These are phyloP conservation scores for Myzus persicae DNA, from an alignment of 1,140 invertebrate species.

Conservation along the genomic window DNA sequence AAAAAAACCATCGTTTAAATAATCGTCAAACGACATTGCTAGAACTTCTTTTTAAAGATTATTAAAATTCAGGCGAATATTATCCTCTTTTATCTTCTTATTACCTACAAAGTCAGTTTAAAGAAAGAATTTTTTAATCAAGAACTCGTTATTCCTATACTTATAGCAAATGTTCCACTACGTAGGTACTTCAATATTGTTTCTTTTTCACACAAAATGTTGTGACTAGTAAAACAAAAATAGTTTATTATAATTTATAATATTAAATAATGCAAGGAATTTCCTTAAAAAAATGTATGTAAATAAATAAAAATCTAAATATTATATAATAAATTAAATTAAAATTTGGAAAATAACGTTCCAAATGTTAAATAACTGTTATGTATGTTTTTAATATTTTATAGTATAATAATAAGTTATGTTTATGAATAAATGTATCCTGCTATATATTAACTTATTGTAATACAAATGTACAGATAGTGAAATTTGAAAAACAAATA, in stretches of 20 bases:
- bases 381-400: background rate
- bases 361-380: background rate
- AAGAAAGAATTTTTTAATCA: conserved; percentile 14
- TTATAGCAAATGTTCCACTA: background rate
- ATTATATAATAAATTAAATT: no score
- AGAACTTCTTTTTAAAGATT: background rate
- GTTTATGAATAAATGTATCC: no score
- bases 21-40: background rate
- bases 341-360: no score
- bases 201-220: background rate
- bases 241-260: background rate
- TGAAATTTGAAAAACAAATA: no score
- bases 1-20: background rate
- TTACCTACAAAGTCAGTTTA: background rate
- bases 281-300: background rate
- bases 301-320: no score
- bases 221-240: background rate
- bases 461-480: no score
- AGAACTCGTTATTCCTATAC: background rate
- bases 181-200: background rate
- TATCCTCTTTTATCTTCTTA: background rate
- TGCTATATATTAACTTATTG: no score
- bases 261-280: background rate
- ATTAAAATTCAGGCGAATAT: background rate
- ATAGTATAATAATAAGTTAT: no score